Evolutionary conservation across 2,113 vertebrate genomes (phyloP), one percentile per base, ranked within the genome.

Genomic region (Lepisosteus osseus): DNA sequence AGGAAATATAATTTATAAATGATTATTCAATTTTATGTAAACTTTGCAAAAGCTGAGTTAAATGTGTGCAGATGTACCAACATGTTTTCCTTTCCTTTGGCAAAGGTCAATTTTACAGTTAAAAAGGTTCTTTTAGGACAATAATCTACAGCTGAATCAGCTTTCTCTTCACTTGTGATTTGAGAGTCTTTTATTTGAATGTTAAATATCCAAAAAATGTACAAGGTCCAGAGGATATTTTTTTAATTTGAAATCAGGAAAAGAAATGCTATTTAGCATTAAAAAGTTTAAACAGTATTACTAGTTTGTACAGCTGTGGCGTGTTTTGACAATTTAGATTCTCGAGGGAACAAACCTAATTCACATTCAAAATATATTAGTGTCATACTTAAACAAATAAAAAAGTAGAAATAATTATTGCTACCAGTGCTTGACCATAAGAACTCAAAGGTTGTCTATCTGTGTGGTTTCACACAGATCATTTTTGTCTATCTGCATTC

Each of bases 141-240:
- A 88, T 90, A 90, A 85, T 84, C 86, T 90, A 80, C 89, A 90
- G 89, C 89, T 90, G 89, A 89, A 87, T 86, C 87, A 89, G 87
- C 87, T 79, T 74, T 82, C 85, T 81, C 84, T 78, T 87, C 84
- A 67, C 54, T 44, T 76, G 68, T 79, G 84, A 86, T 44, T 76
- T 77, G 67, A 81, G 78, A 54, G 74, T 76, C 75, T 84, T 82
- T 85, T 77, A 81, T 75, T 72, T 67, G 75, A 80, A 77, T 75
- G 73, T 63, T 78, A 80, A 67, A 71, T 72, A 83, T 86, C 74
- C 71, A 41, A 76, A 81, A 80, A 85, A 84, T 81, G 74, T 56
- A 17, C 65, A 62, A 74, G 47, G 66, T 47, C 3, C 71, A 75
- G 68, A 9, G 76, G 72, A 71, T 70, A 67, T 68, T 63, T 69